Percentiles rank a stretch among this genome's conserved stretches.
Evolutionary conservation across 2,797 vertebrate genomes (phyloP).

Genomic region (Microcaecilia unicolor): DNA sequence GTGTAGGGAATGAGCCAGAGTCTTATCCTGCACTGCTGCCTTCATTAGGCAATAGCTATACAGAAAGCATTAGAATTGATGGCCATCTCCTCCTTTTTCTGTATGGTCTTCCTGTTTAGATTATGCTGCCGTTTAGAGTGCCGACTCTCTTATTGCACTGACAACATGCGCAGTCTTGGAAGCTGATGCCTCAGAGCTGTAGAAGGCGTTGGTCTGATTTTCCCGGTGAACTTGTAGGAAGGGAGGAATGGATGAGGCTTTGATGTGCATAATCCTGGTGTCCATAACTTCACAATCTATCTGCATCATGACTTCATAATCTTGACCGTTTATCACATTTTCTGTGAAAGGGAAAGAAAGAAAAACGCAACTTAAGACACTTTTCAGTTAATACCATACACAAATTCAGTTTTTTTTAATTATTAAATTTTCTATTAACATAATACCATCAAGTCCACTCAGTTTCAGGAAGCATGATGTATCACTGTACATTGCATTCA

Average conservation of each 20-base stretch:
- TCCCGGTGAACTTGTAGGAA: conserved; percentile 64
- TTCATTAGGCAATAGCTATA: too few species aligned
- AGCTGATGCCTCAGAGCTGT: conserved; percentile 50
- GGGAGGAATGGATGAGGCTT: conserved; percentile 80
- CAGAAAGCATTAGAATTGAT: too few species aligned
- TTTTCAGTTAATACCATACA: too few species aligned
- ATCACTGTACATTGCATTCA: too few species aligned
- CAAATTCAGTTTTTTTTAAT: too few species aligned
- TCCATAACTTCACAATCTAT: conserved; percentile 95
- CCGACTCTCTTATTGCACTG: conserved; percentile 47
- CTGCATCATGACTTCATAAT: conserved; percentile 96
- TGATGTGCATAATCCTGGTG: conserved; percentile 89
- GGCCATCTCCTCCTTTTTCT: too few species aligned
- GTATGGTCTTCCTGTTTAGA: too few species aligned
- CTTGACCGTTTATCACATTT: conserved; percentile 80
- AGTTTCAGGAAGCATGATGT: too few species aligned
- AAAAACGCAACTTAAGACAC: background rate
- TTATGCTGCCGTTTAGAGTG: conserved; percentile 20
- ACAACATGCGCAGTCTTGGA: conserved; percentile 34
- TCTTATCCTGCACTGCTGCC: too few species aligned
- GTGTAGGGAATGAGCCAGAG: too few species aligned
- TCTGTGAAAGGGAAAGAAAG: conserved; percentile 51
- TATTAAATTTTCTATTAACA: too few species aligned
- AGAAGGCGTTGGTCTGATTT: conserved; percentile 69
- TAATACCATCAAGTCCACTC: too few species aligned